A percentile compares a stretch with the other conserved stretches of the same genome.
Evolutionary conservation across 1,140 invertebrate genomes (phyloP).

Genomic region (Elysia chlorotica): DNA sequence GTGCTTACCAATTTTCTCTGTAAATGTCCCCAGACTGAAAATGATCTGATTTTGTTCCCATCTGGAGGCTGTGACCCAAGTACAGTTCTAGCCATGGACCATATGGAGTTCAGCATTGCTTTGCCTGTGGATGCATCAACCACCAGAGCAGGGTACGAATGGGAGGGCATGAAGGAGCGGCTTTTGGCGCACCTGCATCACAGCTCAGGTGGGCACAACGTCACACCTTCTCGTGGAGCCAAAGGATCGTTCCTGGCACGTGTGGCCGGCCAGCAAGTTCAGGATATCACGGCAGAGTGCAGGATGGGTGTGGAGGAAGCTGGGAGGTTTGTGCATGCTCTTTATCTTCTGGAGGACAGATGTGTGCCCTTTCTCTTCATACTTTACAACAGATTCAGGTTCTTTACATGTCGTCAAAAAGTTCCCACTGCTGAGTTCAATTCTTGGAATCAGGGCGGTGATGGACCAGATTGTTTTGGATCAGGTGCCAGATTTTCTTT

Average conservation of each 20-base stretch:
- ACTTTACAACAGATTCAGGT: constrained; percentile 15
- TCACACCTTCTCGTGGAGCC: background rate
- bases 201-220: background rate
- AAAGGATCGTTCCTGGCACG: constrained; percentile 4
- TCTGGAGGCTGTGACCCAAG: too few species aligned
- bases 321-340: background rate
- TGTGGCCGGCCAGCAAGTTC: constrained; percentile 11
- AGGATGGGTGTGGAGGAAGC: constrained; percentile 9
- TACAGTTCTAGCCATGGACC: constrained; percentile 14
- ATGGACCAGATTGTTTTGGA: too few species aligned
- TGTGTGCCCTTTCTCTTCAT: constrained; percentile 16
- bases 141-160: background rate
- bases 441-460: too few species aligned
- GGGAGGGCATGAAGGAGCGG: constrained; percentile 3
- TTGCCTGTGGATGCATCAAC: background rate
- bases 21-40: too few species aligned
- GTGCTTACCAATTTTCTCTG: too few species aligned
- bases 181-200: background rate
- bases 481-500: too few species aligned
- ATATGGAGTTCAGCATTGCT: constrained; percentile 8
- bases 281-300: constrained; percentile 1
- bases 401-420: constrained; percentile 5
- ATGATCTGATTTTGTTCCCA: too few species aligned
- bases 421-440: background rate
- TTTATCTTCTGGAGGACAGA: constrained; percentile 3